Base-by-base conservation (phyloP, 2,797 vertebrate genomes). In the Tauraco hartlaubi region DNA sequence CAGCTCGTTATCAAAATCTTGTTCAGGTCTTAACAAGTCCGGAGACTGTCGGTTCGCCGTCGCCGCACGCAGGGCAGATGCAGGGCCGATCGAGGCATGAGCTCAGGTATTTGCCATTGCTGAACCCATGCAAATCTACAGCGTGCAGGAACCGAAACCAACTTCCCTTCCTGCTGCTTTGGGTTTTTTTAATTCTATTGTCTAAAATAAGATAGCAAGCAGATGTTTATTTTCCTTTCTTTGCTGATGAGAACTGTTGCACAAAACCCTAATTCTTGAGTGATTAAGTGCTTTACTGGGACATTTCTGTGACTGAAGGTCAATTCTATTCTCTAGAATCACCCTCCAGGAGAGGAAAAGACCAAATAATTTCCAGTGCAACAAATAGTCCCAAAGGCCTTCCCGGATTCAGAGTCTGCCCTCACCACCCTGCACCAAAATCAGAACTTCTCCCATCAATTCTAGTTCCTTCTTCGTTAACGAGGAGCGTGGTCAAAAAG, bases 141-240 rank as follows among this genome's bases (percentile, higher is more conserved):
- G 18, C 41, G 46, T 28, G 62, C 85, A 94, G 96, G 96, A 97
- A 97, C 76, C 2, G 90, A 96, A 97, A 97, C 95, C 20, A 54
- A 90, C 94, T 94, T 96, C 94, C 90, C 69, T 90, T 90, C 90
- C 83, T 44, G 84, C 41, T 78, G 81, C 72, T 96, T 83, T 80
- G 29, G 78, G 18, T 85, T 85, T 67, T 80, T 18, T 69, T 49
- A 46, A 80, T 93, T 71, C 76, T 54, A 92, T 96, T 96, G 96
- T 92, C 88, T 68, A 25, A 49, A 85, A 87, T 52, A 90, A 58
- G 62, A 49, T 13, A 54, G 25, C 20, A 15, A 72, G 35, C 54
- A 84, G 85, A 37, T 67, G 75, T 29, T 25, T 72, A 18, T 73
- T 92, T 69, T 92, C 51, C 63, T 92, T 46, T 72, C 74, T 52